Base-by-base conservation (phyloP, 2,797 vertebrate genomes). In the Smutsia temminckii region DNA sequence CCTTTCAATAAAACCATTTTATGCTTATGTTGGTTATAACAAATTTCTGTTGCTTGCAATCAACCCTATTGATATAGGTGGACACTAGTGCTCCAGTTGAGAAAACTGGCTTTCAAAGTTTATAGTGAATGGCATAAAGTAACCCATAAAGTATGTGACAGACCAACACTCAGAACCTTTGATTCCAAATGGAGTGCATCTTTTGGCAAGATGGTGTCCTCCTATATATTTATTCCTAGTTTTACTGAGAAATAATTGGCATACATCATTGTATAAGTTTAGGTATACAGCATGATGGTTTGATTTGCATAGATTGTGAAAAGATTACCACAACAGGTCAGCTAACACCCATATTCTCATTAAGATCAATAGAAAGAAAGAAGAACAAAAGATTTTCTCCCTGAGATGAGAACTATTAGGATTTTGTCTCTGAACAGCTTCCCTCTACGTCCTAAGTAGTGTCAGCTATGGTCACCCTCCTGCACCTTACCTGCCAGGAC, bases 391-490 rank as follows among this genome's bases (percentile, higher is more conserved):
- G 32, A 49, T 4, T 4, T 42, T 42, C 12, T 37, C 68, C 68
- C 40, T 16, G 23, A 3, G 37, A 42, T 40, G 68, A 51, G 17
- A 74, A 49, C 17, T 21, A 27, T 49, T 32, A 21, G 72, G 46
- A 32, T 21, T 46, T 74, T 21, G 9, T 18, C 4, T n/a, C 72
- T 74, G 20, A 74, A 10, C 46, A 20, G 32, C 72, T 8, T 0
- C 49, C 29, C 72, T 8, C 32, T n/a, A 11, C 5, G 8, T 42
- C 21, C 40, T 20, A n/a, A 20, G 42, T 46, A 12, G 29, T 17
- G 0, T 49, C 1, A 32, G 20, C 17, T 6, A 74, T 3, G 11
- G 29, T 12, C 17, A 6, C 29, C 17, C 0, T 51, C 27, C 7
- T 49, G 0, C 49, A 49, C 46, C 5, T 74, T 42, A 32, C 46